phyloP scores from a whole-genome alignment of 1,140 invertebrate species.

The Amphibalanus amphitrite region DNA sequence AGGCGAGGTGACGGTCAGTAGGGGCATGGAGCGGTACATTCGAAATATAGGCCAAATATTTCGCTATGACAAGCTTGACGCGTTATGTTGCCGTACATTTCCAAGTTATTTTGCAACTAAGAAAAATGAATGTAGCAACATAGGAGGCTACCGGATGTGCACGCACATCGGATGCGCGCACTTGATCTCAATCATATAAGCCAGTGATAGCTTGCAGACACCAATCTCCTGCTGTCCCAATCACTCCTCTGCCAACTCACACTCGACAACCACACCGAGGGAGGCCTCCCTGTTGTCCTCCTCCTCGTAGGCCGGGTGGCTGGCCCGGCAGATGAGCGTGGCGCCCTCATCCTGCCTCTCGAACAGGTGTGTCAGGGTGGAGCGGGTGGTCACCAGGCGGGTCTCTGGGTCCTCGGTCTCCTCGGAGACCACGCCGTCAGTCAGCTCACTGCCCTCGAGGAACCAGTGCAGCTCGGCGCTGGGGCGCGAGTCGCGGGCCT shows the following conservation, averaged over 20 bases:
- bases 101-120: too few species aligned
- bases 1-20: too few species aligned
- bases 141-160: too few species aligned
- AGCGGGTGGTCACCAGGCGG: neutral
- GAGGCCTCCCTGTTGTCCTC: neutral
- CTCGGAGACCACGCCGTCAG: neutral
- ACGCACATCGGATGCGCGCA: too few species aligned
- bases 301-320: neutral
- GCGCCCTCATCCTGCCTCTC: neutral
- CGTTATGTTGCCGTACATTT: too few species aligned
- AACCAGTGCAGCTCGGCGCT: neutral
- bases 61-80: too few species aligned
- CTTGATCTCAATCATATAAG: too few species aligned
- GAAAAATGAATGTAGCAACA: too few species aligned
- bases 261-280: neutral
- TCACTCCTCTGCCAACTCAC: neutral
- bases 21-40: too few species aligned
- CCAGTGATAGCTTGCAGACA: too few species aligned
- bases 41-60: too few species aligned
- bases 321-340: neutral
- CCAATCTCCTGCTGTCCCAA: too few species aligned
- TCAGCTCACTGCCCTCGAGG: neutral
- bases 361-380: neutral
- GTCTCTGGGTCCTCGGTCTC: neutral
- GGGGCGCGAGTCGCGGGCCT: neutral